Percentiles rank a stretch among this genome's conserved stretches.
These are phyloP conservation scores for Gymnoscopelus microlampas DNA, from an alignment of 2,797 vertebrate species.

Conservation along the genomic window DNA sequence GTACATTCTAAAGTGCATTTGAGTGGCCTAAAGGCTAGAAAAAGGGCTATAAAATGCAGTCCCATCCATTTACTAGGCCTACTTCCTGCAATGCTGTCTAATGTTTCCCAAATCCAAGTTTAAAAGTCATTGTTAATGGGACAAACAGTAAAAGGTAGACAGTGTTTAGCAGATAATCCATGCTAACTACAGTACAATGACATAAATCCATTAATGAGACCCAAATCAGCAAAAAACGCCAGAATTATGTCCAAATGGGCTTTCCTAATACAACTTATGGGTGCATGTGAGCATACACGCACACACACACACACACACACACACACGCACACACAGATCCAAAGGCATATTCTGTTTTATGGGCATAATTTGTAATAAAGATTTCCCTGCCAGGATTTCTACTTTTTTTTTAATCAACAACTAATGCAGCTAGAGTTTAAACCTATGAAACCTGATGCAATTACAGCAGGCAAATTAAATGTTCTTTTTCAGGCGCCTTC, in stretches of 20 bases:
- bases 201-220: slow-evolving; percentile 45
- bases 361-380: slow-evolving; percentile 59
- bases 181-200: slow-evolving; percentile 45
- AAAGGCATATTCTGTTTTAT: slow-evolving; percentile 12
- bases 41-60: too few relatives aligned
- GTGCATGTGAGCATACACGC: neutral
- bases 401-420: slow-evolving; percentile 66
- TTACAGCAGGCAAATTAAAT: slow-evolving; percentile 74
- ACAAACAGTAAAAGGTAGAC: slow-evolving; percentile 48
- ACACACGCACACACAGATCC: neutral
- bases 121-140: slow-evolving; percentile 70
- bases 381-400: slow-evolving; percentile 56
- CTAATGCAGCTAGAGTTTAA: slow-evolving; percentile 59
- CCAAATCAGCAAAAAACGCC: slow-evolving; percentile 33
- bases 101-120: slow-evolving; percentile 56
- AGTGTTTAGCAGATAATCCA: slow-evolving; percentile 60
- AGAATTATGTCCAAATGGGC: slow-evolving; percentile 23
- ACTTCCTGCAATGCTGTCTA: slow-evolving; percentile 10
- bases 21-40: too few relatives aligned
- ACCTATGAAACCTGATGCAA: slow-evolving; percentile 69
- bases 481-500: slow-evolving; percentile 59
- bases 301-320: neutral
- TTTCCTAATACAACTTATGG: slow-evolving; percentile 12
- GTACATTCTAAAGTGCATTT: too few relatives aligned
- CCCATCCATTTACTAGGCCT: too few relatives aligned